Percentiles rank a stretch among this genome's conserved stretches.
Conservation (phyloP, 2,888 invertebrate species). For the Syrista parreyssii region DNA sequence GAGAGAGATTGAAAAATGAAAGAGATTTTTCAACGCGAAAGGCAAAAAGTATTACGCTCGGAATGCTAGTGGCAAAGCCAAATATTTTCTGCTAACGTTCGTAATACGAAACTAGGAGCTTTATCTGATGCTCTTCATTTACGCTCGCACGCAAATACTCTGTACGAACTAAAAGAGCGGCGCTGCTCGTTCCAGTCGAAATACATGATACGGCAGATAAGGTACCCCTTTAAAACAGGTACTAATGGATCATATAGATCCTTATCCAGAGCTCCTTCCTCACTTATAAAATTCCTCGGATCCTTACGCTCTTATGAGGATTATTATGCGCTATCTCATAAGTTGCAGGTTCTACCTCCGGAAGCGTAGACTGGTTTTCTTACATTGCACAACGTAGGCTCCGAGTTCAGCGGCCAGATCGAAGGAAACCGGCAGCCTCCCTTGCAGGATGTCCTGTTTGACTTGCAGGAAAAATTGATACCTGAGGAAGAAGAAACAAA, state of each 20-base stretch:
- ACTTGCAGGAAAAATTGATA: conserved; percentile 98
- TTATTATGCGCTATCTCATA: not conserved
- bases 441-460: conserved; percentile 95
- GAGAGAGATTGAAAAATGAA: not conserved
- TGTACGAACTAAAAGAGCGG: not conserved
- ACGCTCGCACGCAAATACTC: not conserved
- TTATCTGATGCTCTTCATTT: not conserved
- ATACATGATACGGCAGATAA: not conserved
- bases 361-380: conserved; percentile 63
- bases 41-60: not conserved
- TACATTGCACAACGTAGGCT: conserved; percentile 94
- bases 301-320: not conserved
- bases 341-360: not conserved
- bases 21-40: not conserved
- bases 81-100: not conserved
- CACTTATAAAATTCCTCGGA: not conserved
- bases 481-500: conserved; percentile 70
- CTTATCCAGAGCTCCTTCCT: not conserved
- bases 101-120: not conserved
- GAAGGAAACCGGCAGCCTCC: conserved; percentile 89
- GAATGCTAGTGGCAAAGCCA: not conserved
- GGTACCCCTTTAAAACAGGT: not conserved
- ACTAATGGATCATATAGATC: not conserved
- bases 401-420: conserved; percentile 93
- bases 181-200: not conserved